Percentiles rank a stretch among this genome's conserved stretches.
Conservation (phyloP, 2,888 invertebrate species). For the Endomychus coccineus region DNA sequence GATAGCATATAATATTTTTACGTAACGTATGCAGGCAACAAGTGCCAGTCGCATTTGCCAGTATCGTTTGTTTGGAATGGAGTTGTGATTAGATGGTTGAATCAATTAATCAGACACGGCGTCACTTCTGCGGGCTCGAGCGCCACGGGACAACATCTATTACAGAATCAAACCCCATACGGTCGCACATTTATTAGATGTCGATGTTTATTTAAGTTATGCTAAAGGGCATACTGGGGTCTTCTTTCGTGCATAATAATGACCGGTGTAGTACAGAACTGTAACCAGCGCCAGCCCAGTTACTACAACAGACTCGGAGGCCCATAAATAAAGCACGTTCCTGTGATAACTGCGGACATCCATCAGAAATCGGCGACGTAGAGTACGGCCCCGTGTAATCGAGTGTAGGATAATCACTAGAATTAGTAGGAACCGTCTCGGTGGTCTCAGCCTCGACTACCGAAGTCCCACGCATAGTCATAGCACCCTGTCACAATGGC, state of each 20-base stretch:
- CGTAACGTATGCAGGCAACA: too few species aligned
- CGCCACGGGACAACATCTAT: slow-evolving; percentile 15
- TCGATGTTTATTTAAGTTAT: too few species aligned
- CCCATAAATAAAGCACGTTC: too few species aligned
- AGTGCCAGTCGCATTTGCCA: too few species aligned
- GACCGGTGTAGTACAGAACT: too few species aligned
- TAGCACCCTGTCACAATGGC: slow-evolving; percentile 43
- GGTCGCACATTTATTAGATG: slow-evolving; percentile 14
- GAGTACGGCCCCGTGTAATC: slow-evolving; percentile 33
- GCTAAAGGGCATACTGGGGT: too few species aligned
- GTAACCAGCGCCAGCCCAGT: too few species aligned
- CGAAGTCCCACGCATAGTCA: slow-evolving; percentile 41
- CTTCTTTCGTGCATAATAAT: too few species aligned
- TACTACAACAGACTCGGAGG: too few species aligned
- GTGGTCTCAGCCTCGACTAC: slow-evolving; percentile 46
- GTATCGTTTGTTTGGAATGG: too few species aligned
- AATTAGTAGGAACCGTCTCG: slow-evolving; percentile 50
- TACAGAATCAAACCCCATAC: slow-evolving; percentile 15
- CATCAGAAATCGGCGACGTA: slow-evolving; percentile 9
- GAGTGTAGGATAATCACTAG: slow-evolving; percentile 49
- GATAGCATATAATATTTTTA: too few species aligned
- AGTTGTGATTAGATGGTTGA: too few species aligned
- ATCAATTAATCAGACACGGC: slow-evolving; percentile 16
- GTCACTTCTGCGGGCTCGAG: slow-evolving; percentile 12
- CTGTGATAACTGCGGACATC: background rate